Percentiles rank a stretch among this genome's conserved stretches.
phyloP scores from a whole-genome alignment of 2,888 invertebrate genomes.

The Theretra japonica region DNA sequence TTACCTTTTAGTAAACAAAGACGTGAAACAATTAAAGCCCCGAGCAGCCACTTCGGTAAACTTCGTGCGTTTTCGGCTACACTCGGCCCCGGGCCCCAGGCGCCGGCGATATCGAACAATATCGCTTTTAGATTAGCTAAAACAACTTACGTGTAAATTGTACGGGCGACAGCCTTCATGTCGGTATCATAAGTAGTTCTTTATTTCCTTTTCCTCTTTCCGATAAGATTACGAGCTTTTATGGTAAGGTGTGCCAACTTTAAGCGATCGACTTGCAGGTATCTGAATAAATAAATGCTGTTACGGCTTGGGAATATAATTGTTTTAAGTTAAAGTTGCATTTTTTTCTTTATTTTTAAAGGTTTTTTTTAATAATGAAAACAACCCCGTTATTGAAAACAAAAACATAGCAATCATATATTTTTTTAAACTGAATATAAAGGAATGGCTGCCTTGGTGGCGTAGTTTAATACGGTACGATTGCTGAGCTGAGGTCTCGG shows the following conservation, averaged over 20 bases:
- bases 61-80: conserved; percentile 29
- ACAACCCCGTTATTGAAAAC: too few relatives aligned
- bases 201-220: conserved; percentile 22
- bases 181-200: conserved; percentile 30
- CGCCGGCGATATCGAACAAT: conserved; percentile 38
- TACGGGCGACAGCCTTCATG: conserved; percentile 32
- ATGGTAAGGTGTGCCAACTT: conserved; percentile 29
- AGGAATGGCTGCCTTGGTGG: too few relatives aligned
- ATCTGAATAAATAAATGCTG: background rate
- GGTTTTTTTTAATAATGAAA: too few relatives aligned
- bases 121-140: conserved; percentile 36
- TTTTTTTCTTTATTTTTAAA: too few relatives aligned
- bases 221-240: conserved; percentile 32
- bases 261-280: background rate
- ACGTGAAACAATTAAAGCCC: too few relatives aligned
- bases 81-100: conserved; percentile 33
- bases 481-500: too few relatives aligned
- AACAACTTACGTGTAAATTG: conserved; percentile 33
- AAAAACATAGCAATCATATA: too few relatives aligned
- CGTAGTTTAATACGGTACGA: too few relatives aligned
- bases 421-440: too few relatives aligned
- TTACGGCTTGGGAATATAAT: too few relatives aligned
- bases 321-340: too few relatives aligned
- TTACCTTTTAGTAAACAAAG: too few relatives aligned
- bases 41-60: background rate